phyloP scores from a whole-genome alignment of 2,888 invertebrate genomes.

The Heteromyza rotundicornis region DNA sequence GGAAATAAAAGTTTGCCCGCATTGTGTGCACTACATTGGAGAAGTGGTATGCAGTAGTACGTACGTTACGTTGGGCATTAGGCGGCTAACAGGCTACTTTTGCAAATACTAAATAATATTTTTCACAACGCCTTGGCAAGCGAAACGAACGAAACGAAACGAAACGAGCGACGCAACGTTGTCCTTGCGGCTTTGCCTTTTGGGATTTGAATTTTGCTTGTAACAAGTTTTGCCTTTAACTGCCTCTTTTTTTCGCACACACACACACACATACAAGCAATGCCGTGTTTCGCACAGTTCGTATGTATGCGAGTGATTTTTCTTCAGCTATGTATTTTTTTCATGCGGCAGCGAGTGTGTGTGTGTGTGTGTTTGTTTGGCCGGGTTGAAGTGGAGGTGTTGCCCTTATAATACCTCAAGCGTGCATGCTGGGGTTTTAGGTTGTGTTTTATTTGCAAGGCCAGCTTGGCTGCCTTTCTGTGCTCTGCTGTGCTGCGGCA shows the following conservation, averaged over 20 bases:
- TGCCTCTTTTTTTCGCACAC: conserved; percentile 21
- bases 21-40: neutral
- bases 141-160: too few relatives aligned
- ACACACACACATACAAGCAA: too few relatives aligned
- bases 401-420: conserved; percentile 24
- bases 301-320: conserved; percentile 25
- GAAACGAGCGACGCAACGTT: too few relatives aligned
- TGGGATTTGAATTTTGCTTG: conserved; percentile 31
- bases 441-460: conserved; percentile 16
- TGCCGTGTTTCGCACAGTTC: too few relatives aligned
- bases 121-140: too few relatives aligned
- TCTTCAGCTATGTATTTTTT: conserved; percentile 10
- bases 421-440: conserved; percentile 20
- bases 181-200: conserved; percentile 15
- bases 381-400: neutral
- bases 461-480: neutral
- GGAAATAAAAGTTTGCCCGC: neutral
- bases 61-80: too few relatives aligned
- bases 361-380: conserved; percentile 20
- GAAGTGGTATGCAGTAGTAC: too few relatives aligned
- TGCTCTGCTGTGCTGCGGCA: conserved; percentile 12
- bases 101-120: too few relatives aligned
- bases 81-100: too few relatives aligned
- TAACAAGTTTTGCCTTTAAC: conserved; percentile 8
- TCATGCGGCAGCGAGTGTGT: conserved; percentile 14